phyloP scores from a whole-genome alignment of 2,888 invertebrate genomes.

The Apamea anceps region DNA sequence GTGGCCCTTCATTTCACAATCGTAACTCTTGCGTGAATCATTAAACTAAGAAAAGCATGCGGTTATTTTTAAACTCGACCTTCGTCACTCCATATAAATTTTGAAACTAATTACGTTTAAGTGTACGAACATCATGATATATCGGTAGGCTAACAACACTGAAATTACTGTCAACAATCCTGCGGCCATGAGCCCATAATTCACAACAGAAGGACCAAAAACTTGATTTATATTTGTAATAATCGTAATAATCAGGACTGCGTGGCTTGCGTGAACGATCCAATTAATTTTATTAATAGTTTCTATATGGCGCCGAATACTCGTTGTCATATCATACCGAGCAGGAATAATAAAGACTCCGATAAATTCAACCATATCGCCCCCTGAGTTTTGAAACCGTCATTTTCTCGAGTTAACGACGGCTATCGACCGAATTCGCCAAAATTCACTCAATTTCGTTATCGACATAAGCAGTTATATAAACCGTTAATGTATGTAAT shows the following conservation, averaged over 20 bases:
- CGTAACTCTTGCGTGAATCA: conserved; percentile 66
- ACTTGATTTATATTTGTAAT: conserved; percentile 65
- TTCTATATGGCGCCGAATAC: conserved; percentile 62
- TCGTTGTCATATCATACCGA: conserved; percentile 61
- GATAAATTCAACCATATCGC: conserved; percentile 71
- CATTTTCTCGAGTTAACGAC: conserved; percentile 70
- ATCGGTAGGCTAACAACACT: conserved; percentile 70
- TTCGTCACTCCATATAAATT: conserved; percentile 63
- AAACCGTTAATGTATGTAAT: conserved; percentile 74
- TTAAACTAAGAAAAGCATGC: conserved; percentile 67
- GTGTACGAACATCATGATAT: conserved; percentile 69
- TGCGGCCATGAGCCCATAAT: conserved; percentile 67
- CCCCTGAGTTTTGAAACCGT: conserved; percentile 76
- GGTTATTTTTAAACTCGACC: conserved; percentile 72
- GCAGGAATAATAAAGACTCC: conserved; percentile 69
- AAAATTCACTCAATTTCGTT: conserved; percentile 76
- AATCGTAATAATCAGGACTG: conserved; percentile 65
- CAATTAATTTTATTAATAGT: conserved; percentile 73
- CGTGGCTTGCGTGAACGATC: conserved; percentile 59
- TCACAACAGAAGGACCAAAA: conserved; percentile 65
- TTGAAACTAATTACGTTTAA: conserved; percentile 73
- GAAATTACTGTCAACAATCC: conserved; percentile 73
- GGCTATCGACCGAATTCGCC: conserved; percentile 77
- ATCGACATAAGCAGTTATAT: conserved; percentile 76
- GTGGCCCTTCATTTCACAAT: conserved; percentile 44